These are phyloP conservation scores for Dastarcus helophoroides DNA, from an alignment of 2,888 invertebrate species.

Conservation along the genomic window DNA sequence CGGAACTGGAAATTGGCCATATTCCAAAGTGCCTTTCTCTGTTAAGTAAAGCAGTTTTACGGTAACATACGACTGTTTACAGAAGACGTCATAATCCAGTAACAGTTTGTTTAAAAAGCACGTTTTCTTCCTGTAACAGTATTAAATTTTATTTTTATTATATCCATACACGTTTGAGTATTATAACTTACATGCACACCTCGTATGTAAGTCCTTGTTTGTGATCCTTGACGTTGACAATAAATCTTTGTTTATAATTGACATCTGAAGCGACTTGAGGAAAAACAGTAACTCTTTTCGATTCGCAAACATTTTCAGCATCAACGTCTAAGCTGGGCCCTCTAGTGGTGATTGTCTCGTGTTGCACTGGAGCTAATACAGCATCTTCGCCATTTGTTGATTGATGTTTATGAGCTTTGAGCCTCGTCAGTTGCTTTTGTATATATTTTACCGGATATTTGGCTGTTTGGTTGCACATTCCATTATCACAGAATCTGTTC, in stretches of 20 bases:
- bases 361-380: conserved; percentile 5
- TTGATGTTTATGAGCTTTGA: no score
- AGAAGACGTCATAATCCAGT: conserved; percentile 14
- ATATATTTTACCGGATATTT: conserved; percentile 8
- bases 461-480: no score
- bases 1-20: conserved; percentile 16
- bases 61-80: conserved; percentile 16
- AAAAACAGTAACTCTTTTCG: conserved; percentile 9
- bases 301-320: conserved; percentile 13
- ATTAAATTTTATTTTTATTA: background rate
- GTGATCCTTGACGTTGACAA: conserved; percentile 14
- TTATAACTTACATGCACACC: conserved; percentile 16
- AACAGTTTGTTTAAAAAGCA: conserved; percentile 13
- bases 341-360: background rate
- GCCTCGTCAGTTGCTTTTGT: conserved; percentile 3
- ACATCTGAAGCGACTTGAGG: conserved; percentile 14
- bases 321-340: conserved; percentile 4
- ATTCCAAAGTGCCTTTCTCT: conserved; percentile 13
- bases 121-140: conserved; percentile 6
- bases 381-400: no score
- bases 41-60: conserved; percentile 16
- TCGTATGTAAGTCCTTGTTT: conserved; percentile 15
- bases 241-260: conserved; percentile 11
- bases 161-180: background rate
- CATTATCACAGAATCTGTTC: no score